phyloP scores from a whole-genome alignment of 2,888 invertebrate species.

The Archips xylosteana region DNA sequence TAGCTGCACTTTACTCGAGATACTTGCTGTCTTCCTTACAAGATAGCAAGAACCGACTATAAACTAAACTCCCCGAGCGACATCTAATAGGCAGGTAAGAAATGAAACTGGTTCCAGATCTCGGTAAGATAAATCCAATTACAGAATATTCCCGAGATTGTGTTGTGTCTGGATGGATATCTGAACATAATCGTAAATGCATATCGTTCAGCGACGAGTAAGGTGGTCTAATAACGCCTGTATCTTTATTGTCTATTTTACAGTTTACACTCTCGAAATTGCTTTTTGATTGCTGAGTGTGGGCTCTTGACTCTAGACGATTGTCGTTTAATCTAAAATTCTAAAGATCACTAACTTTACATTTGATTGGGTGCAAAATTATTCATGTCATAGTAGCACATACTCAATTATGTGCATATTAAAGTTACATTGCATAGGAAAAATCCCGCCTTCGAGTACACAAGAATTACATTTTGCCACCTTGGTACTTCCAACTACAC shows the following conservation, averaged over 20 bases:
- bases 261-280: slow-evolving; percentile 26
- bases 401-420: slow-evolving; percentile 4
- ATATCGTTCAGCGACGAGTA: slow-evolving; percentile 33
- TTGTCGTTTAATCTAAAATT: slow-evolving; percentile 19
- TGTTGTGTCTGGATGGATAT: slow-evolving; percentile 35
- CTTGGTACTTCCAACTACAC: slow-evolving; percentile 8
- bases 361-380: slow-evolving; percentile 1
- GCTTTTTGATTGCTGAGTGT: slow-evolving; percentile 28
- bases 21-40: slow-evolving; percentile 11
- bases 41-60: slow-evolving; percentile 16
- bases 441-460: background rate
- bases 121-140: slow-evolving; percentile 52
- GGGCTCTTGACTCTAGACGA: background rate
- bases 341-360: background rate
- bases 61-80: slow-evolving; percentile 19
- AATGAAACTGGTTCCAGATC: slow-evolving; percentile 45
- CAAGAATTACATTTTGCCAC: slow-evolving; percentile 12
- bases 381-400: background rate
- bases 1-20: slow-evolving; percentile 25
- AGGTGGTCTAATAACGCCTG: slow-evolving; percentile 9
- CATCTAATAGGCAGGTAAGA: slow-evolving; percentile 32
- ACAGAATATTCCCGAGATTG: slow-evolving; percentile 48
- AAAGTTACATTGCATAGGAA: background rate
- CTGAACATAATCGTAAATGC: slow-evolving; percentile 46
- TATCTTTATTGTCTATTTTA: slow-evolving; percentile 26